Evolutionary conservation across 2,797 vertebrate species (phyloP).

Genomic region (Apogon hyalosoma): DNA sequence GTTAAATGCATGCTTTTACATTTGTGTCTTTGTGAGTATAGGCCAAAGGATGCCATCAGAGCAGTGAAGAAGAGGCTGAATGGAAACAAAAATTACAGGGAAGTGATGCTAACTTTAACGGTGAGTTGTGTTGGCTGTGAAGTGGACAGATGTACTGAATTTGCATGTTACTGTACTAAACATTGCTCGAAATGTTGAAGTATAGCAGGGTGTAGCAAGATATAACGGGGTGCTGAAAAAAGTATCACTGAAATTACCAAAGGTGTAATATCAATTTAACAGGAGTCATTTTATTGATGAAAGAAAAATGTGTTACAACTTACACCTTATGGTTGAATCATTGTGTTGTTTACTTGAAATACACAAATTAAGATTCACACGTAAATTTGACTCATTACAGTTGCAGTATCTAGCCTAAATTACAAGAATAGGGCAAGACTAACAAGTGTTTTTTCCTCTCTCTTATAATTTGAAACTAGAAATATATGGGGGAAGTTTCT

Average conservation of each 20-base stretch:
- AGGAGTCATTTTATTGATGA: too few relatives aligned
- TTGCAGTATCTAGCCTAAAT: not conserved
- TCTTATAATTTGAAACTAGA: not conserved
- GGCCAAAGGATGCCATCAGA: slow-evolving; percentile 96
- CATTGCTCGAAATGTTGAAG: not conserved
- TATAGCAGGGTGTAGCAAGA: too few relatives aligned
- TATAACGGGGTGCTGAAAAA: too few relatives aligned
- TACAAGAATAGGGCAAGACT: not conserved
- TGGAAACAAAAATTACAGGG: slow-evolving; percentile 96
- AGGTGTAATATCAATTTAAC: too few relatives aligned
- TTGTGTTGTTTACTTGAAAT: too few relatives aligned
- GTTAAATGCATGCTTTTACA: slow-evolving; percentile 10
- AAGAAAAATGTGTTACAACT: too few relatives aligned
- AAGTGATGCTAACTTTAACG: slow-evolving; percentile 97
- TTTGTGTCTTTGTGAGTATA: slow-evolving; percentile 64
- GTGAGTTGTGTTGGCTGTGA: slow-evolving; percentile 80
- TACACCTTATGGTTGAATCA: too few relatives aligned
- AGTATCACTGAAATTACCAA: too few relatives aligned
- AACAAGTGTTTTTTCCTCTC: not conserved
- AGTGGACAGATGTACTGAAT: not conserved
- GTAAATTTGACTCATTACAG: too few relatives aligned
- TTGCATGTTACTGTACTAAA: not conserved
- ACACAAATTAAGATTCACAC: too few relatives aligned
- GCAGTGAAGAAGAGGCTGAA: slow-evolving; percentile 97
- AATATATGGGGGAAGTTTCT: too few relatives aligned